phyloP scores from a whole-genome alignment of 64 coral and sea anemone genomes.

The Dendronephthya gigantea region DNA sequence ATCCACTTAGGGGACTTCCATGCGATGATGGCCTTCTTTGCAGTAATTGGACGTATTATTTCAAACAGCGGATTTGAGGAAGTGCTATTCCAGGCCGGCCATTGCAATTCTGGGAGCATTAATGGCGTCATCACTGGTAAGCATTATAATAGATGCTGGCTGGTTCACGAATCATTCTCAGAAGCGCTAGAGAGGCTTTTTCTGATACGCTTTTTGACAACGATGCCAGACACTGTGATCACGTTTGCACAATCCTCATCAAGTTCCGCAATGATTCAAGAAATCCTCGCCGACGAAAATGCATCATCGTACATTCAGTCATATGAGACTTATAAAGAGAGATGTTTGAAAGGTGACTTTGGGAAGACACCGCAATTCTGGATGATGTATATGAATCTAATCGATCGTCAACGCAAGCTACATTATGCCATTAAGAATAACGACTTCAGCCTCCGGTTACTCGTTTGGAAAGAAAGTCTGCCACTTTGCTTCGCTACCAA shows the following conservation, averaged over 20 bases:
- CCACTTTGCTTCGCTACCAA: neutral
- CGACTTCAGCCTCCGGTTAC: neutral
- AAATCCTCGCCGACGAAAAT: neutral
- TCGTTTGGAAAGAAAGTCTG: neutral
- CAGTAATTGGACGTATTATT: neutral
- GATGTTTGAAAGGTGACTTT: slow-evolving; percentile 7
- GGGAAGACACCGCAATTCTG: slow-evolving; percentile 1
- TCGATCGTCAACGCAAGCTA: neutral
- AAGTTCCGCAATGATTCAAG: neutral
- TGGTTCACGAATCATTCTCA: neutral
- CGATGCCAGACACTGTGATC: neutral
- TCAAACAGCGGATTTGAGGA: neutral
- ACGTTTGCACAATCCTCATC: neutral
- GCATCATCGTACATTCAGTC: neutral
- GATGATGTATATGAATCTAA: neutral
- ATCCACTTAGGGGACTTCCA: slow-evolving; percentile 5
- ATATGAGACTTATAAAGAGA: neutral
- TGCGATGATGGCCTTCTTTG: slow-evolving; percentile 6
- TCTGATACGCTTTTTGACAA: neutral
- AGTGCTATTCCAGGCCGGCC: neutral
- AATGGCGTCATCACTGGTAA: neutral
- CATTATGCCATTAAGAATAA: neutral
- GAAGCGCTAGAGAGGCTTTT: neutral
- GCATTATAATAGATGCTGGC: slow-evolving; percentile 5
- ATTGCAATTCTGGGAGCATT: neutral